These are phyloP conservation scores for Archips xylosteana DNA, from an alignment of 2,888 invertebrate species.

Conservation along the genomic window DNA sequence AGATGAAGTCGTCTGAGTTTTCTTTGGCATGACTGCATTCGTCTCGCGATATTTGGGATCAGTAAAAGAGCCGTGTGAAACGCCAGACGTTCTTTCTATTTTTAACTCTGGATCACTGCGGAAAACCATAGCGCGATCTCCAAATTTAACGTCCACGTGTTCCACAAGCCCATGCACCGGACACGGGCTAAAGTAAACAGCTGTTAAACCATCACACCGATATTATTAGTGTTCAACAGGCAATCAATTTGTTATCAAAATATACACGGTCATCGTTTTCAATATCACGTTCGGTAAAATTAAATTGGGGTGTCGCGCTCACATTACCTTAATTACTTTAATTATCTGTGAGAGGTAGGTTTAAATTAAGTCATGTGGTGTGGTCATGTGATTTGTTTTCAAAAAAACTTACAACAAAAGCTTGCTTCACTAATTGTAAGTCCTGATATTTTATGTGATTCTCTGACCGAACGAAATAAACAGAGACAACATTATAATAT, in stretches of 20 bases:
- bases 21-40: neutral
- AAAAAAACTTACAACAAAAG: too few relatives aligned
- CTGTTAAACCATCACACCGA: constrained; percentile 10
- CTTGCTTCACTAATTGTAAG: too few relatives aligned
- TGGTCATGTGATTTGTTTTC: neutral
- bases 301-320: neutral
- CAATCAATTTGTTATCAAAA: constrained; percentile 21
- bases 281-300: constrained; percentile 10
- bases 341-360: neutral
- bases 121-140: constrained; percentile 53
- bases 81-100: constrained; percentile 57
- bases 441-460: too few relatives aligned
- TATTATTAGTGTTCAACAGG: constrained; percentile 11
- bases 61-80: constrained; percentile 52
- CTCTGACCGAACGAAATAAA: too few relatives aligned
- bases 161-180: constrained; percentile 12
- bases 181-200: constrained; percentile 17
- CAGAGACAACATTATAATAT: too few relatives aligned
- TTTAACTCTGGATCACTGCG: constrained; percentile 55
- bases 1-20: constrained; percentile 5
- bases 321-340: neutral
- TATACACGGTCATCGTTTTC: constrained; percentile 18
- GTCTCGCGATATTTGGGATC: constrained; percentile 16
- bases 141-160: constrained; percentile 52
- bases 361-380: neutral